Evolutionary conservation across 2,888 invertebrate species (phyloP).

Genomic region (Protodeltote pygarga): DNA sequence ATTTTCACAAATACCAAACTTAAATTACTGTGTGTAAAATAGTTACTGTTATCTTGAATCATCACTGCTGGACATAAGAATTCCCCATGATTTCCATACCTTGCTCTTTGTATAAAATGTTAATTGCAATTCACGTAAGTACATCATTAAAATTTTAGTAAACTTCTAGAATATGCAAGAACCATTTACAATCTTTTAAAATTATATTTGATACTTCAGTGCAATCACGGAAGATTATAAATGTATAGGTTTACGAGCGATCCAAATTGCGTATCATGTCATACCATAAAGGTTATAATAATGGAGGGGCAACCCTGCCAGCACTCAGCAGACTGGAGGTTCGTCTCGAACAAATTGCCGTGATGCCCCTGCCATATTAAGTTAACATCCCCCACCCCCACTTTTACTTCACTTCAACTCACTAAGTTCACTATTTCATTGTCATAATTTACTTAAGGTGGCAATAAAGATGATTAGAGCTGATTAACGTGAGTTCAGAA

Average conservation of each 20-base stretch:
- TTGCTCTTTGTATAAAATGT: no score
- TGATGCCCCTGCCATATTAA: conserved; percentile 84
- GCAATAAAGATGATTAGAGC: conserved; percentile 52
- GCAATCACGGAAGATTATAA: neutral
- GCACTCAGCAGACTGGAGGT: conserved; percentile 75
- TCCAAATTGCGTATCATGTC: conserved; percentile 22
- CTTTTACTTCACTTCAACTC: conserved; percentile 58
- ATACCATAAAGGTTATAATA: conserved; percentile 41
- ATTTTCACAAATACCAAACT: conserved; percentile 1
- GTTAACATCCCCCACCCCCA: conserved; percentile 72
- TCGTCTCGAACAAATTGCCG: conserved; percentile 85
- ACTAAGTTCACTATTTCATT: conserved; percentile 67
- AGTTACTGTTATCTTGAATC: no score
- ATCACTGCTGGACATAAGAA: no score
- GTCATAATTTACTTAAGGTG: conserved; percentile 69
- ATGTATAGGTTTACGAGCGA: conserved; percentile 11
- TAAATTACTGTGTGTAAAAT: neutral
- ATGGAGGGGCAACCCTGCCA: conserved; percentile 68
- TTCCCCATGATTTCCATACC: no score
- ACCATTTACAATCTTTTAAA: no score
- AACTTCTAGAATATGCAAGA: no score
- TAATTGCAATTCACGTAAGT: no score
- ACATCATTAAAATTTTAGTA: no score
- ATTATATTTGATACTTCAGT: no score
- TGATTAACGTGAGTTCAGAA: conserved; percentile 35